Evolutionary conservation across 2,888 invertebrate genomes (phyloP).

Genomic region (Coleophora flavipennella): DNA sequence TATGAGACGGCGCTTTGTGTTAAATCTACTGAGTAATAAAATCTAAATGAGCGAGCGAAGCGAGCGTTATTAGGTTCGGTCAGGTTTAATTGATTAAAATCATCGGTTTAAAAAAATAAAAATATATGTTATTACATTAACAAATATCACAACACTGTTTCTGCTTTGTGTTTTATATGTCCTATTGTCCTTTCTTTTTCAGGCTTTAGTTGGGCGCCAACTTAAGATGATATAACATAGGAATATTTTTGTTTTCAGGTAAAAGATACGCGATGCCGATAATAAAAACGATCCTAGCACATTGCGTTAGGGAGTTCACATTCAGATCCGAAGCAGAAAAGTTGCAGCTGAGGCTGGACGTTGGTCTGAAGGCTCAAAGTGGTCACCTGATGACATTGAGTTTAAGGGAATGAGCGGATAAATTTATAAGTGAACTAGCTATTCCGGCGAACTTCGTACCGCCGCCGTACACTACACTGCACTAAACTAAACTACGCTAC

Average conservation of each 20-base stretch:
- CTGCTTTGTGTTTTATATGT: not conserved
- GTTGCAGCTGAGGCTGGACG: slow-evolving; percentile 33
- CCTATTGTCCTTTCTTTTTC: too few relatives aligned
- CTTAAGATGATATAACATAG: too few relatives aligned
- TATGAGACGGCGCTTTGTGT: too few relatives aligned
- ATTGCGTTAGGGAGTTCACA: slow-evolving; percentile 34
- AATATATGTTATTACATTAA: not conserved
- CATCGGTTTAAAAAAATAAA: not conserved
- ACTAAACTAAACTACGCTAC: too few relatives aligned
- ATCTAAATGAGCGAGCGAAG: too few relatives aligned
- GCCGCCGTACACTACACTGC: too few relatives aligned
- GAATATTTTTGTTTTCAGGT: slow-evolving; percentile 25
- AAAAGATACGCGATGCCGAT: slow-evolving; percentile 44
- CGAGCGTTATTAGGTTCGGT: too few relatives aligned
- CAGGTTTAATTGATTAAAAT: too few relatives aligned
- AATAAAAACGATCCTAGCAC: slow-evolving; percentile 38
- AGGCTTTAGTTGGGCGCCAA: too few relatives aligned
- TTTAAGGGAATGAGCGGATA: slow-evolving; percentile 10
- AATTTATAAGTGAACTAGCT: too few relatives aligned
- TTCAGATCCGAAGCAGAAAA: slow-evolving; percentile 32
- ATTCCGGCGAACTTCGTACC: too few relatives aligned
- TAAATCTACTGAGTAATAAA: not conserved
- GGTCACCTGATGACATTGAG: slow-evolving; percentile 36
- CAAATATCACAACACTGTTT: not conserved
- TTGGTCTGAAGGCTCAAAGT: slow-evolving; percentile 28